Base-by-base conservation (phyloP, 37 sponge, comb jelly and placozoan genomes). In the Cladorhizidae sp. region DNA sequence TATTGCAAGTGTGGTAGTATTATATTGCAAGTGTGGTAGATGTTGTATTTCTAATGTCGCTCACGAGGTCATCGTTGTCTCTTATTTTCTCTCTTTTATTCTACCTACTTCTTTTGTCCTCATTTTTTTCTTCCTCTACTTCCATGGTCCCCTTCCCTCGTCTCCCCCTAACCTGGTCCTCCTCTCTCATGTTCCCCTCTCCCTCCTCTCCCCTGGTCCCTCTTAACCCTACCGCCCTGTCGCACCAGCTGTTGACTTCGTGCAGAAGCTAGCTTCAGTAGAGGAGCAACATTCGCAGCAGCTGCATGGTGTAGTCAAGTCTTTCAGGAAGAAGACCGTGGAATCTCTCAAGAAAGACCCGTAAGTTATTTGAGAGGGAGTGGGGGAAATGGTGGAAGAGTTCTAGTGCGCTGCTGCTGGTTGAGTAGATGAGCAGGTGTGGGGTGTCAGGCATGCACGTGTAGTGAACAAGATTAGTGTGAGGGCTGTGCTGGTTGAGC, bases 201-300 rank as follows among this genome's bases (percentile, higher is more conserved):
- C 65, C 65, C 26, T 42, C 45, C 50, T 54, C 50, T 21, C 65
- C 31, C 65, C 35, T 28, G 32, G 36, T 63, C 32, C 36, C 15
- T 64, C 42, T 57, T 42, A 29, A 17, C 42, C 12, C 63, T 31
- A 32, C 39, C 65, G 21, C 50, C 36, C 56, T 59, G 28, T 58
- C n/a, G n/a, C n/a, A 32, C 36, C 64, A 75, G 76, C 68, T 67
- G 74, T 73, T 33, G 92, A 91, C 12, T 91, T 91, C 49, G 20
- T 87, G 37, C 80, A 83, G 35, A 86, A 83, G 58, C 22, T 91
- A 51, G 65, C 88, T 0, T 57, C 80, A 54, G 80, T 71, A 21
- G 84, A 91, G 49, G 83, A 87, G 41, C 72, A 75, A 14, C 80
- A 91, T 40, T 52, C 74, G 15, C 87, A 83, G 67, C 92, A 91